These are phyloP conservation scores for Mormyrops boulengeri DNA, from an alignment of 2,797 vertebrate genomes.

Conservation along the genomic window DNA sequence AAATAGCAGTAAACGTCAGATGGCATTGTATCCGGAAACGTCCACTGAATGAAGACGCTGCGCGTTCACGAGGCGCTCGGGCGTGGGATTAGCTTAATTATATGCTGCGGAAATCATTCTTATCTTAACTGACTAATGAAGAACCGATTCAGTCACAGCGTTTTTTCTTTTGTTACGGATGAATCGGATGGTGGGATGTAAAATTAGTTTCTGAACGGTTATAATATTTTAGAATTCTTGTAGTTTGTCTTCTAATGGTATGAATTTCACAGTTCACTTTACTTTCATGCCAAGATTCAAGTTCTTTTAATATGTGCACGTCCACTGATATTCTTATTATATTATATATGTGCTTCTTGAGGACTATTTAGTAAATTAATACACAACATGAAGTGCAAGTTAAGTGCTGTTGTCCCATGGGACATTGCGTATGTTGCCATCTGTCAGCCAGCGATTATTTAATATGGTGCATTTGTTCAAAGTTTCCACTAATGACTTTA, in stretches of 20 bases:
- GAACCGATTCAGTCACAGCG: background rate
- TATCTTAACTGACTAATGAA: background rate
- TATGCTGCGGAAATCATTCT: background rate
- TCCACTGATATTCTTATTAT: background rate
- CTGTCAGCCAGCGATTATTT: background rate
- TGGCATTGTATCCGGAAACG: slow-evolving; percentile 17
- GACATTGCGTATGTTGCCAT: background rate
- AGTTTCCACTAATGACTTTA: background rate
- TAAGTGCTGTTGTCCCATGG: background rate
- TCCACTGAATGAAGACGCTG: background rate
- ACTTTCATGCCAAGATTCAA: background rate
- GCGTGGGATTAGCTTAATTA: background rate
- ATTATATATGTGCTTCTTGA: background rate
- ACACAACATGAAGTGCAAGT: background rate
- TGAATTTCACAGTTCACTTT: background rate
- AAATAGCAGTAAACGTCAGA: background rate
- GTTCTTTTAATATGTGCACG: background rate
- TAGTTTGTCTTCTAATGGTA: background rate
- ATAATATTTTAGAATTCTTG: background rate
- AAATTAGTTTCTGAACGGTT: background rate
- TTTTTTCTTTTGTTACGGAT: background rate
- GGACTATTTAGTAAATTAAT: background rate
- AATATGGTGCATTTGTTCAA: background rate
- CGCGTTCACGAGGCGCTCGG: background rate
- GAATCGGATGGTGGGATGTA: background rate